Evolutionary conservation across 1,140 invertebrate species (phyloP).

Genomic region (Zaprionus vittiger): DNA sequence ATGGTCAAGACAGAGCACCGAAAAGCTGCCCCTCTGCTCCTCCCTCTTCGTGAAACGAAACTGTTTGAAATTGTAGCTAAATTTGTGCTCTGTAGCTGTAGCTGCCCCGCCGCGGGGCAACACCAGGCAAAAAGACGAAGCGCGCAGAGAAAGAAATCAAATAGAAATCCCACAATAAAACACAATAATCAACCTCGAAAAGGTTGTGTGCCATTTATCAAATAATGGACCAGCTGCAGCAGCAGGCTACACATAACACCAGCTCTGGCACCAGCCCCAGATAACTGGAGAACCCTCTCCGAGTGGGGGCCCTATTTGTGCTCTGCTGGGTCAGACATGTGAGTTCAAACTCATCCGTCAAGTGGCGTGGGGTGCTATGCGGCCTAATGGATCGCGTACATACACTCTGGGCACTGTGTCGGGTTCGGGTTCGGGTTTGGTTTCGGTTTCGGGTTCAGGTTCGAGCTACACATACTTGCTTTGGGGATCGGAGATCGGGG

Average conservation of each 20-base stretch:
- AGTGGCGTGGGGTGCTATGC: conserved; percentile 69
- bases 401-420: conserved; percentile 16
- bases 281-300: conserved; percentile 40
- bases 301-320: conserved; percentile 40
- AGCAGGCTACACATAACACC: conserved; percentile 1
- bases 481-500: neutral
- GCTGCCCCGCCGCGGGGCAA: conserved; percentile 49
- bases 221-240: conserved; percentile 75
- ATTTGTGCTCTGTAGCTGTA: conserved; percentile 61
- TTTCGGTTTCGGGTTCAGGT: neutral
- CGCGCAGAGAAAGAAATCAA: conserved; percentile 48
- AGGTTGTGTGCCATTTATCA: conserved; percentile 83
- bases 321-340: conserved; percentile 76
- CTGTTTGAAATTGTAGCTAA: conserved; percentile 75
- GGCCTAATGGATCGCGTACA: conserved; percentile 79
- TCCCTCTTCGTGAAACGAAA: conserved; percentile 25
- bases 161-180: conserved; percentile 46
- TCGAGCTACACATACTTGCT: neutral
- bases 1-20: conserved; percentile 57
- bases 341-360: conserved; percentile 84
- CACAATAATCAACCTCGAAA: conserved; percentile 83
- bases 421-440: neutral
- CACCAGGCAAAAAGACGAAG: conserved; percentile 30
- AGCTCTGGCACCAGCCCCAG: conserved; percentile 32
- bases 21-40: too few species aligned